These are phyloP conservation scores for Tridacna gigas DNA, from an alignment of 2,888 invertebrate genomes.

Conservation along the genomic window DNA sequence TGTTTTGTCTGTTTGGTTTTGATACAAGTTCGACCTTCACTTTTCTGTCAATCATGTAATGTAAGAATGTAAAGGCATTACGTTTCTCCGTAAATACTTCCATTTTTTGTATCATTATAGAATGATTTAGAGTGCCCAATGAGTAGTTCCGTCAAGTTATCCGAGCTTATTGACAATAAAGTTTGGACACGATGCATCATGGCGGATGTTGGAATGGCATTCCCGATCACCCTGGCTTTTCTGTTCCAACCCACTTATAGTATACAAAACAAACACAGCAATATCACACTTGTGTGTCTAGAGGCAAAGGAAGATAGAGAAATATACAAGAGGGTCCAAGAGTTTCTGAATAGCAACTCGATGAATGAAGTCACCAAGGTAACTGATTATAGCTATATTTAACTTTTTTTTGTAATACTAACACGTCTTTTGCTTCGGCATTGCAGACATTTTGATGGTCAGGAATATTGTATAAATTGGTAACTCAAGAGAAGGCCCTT, in stretches of 20 bases:
- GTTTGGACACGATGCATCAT: conserved; percentile 67
- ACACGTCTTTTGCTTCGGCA: not conserved
- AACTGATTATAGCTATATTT: not conserved
- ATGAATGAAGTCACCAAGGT: not conserved
- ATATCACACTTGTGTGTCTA: not conserved
- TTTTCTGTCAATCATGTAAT: not conserved
- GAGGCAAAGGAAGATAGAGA: not conserved
- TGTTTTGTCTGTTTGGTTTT: no score
- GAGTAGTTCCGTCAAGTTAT: conserved; percentile 68
- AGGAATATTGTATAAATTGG: no score
- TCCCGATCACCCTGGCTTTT: conserved; percentile 65
- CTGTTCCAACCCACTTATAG: conserved; percentile 28
- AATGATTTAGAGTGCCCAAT: conserved; percentile 71
- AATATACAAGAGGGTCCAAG: no score
- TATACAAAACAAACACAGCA: not conserved
- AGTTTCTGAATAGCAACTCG: not conserved
- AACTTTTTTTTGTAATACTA: not conserved
- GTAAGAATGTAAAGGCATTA: not conserved
- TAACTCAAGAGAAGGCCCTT: no score
- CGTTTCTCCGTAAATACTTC: not conserved
- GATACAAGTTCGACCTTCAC: no score
- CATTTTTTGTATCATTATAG: conserved; percentile 29
- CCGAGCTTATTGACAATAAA: conserved; percentile 70
- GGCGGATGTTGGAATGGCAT: conserved; percentile 59
- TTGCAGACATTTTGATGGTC: no score